Evolutionary conservation across 2,797 vertebrate species (phyloP).

Genomic region (Gouania willdenowi): DNA sequence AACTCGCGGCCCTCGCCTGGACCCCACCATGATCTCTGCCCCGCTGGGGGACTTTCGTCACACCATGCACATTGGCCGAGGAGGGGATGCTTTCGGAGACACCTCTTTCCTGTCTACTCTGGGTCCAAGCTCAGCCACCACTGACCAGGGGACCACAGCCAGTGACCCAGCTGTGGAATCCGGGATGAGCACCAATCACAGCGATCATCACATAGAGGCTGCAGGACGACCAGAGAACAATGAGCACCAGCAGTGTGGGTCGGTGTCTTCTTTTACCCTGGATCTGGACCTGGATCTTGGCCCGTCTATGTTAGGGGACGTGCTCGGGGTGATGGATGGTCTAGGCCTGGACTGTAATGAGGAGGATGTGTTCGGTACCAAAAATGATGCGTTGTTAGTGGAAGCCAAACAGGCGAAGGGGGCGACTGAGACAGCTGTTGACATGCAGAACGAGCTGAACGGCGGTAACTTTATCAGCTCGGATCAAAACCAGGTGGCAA

Average conservation of each 20-base stretch:
- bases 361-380: slow-evolving; percentile 44
- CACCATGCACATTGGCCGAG: slow-evolving; percentile 92
- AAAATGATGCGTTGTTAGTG: slow-evolving; percentile 26
- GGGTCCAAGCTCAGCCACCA: slow-evolving; percentile 57
- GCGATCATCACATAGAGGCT: slow-evolving; percentile 25
- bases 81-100: slow-evolving; percentile 89
- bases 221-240: slow-evolving; percentile 26
- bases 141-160: slow-evolving; percentile 34
- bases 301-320: slow-evolving; percentile 89
- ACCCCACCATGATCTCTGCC: slow-evolving; percentile 86
- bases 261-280: slow-evolving; percentile 73
- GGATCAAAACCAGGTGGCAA: slow-evolving; percentile 49
- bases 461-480: slow-evolving; percentile 55
- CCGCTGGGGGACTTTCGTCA: slow-evolving; percentile 87
- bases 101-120: slow-evolving; percentile 88
- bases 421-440: slow-evolving; percentile 32
- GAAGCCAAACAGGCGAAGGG: slow-evolving; percentile 43
- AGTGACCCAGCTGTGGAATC: slow-evolving; percentile 17
- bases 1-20: slow-evolving; percentile 76
- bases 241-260: slow-evolving; percentile 74
- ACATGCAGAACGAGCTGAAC: slow-evolving; percentile 57
- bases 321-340: slow-evolving; percentile 87
- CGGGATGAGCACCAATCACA: slow-evolving; percentile 34
- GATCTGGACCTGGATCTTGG: slow-evolving; percentile 88
- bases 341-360: slow-evolving; percentile 60